These are phyloP conservation scores for Chiloscyllium punctatum DNA, from an alignment of 2,797 vertebrate genomes.

Conservation along the genomic window DNA sequence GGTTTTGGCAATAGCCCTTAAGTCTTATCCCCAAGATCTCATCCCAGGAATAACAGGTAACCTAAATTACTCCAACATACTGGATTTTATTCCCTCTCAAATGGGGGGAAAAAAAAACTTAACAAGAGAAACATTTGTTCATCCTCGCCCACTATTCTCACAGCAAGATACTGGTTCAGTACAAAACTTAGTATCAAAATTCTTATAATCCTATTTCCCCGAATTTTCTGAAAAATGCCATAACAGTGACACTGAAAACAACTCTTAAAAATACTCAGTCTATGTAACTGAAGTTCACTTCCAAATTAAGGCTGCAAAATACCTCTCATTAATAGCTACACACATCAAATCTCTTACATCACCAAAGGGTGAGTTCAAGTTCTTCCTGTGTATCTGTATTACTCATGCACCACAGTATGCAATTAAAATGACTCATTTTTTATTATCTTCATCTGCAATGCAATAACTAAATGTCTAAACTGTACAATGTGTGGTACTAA, in stretches of 20 bases:
- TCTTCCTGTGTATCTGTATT: background rate
- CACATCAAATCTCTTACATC: background rate
- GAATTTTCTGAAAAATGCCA: background rate
- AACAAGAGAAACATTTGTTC: slow-evolving; percentile 18
- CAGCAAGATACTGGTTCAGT: background rate
- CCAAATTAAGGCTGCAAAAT: background rate
- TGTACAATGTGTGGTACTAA: background rate
- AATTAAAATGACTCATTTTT: background rate
- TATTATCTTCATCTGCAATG: background rate
- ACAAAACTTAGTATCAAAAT: background rate
- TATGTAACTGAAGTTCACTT: background rate
- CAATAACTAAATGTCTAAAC: background rate
- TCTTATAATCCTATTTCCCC: background rate
- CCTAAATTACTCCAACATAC: background rate
- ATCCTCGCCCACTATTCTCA: background rate
- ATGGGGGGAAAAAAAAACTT: too few species aligned
- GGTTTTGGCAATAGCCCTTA: background rate
- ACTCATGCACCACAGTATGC: slow-evolving; percentile 15
- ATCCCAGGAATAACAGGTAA: background rate
- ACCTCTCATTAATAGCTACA: background rate
- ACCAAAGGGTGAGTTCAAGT: background rate
- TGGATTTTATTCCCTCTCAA: background rate
- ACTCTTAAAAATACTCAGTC: background rate
- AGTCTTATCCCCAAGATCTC: background rate
- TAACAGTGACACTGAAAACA: background rate